Conservation (phyloP, 2,888 invertebrate species). For the Ormia ochracea region DNA sequence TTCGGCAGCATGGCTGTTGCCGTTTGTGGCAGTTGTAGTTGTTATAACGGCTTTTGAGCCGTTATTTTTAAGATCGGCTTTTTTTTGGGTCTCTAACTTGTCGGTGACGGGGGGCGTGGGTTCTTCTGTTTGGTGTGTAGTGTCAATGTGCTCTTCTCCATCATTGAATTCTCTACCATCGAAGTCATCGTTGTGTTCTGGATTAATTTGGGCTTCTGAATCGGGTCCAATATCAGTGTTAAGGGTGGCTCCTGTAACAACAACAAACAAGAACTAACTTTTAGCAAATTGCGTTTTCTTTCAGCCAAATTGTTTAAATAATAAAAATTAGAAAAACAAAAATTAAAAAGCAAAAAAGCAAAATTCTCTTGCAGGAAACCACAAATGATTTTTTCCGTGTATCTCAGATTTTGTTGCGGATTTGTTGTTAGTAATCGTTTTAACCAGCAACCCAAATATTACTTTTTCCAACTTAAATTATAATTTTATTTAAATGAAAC, state of each 20-base stretch:
- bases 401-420: not conserved
- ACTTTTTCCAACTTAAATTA: constrained; percentile 27
- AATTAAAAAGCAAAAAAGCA: constrained; percentile 31
- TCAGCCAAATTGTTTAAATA: constrained; percentile 22
- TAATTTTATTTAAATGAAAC: not conserved
- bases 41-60: constrained; percentile 66
- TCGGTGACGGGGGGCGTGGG: constrained; percentile 76
- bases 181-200: constrained; percentile 79
- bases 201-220: constrained; percentile 81
- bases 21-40: constrained; percentile 62
- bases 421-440: constrained; percentile 47
- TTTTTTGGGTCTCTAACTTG: constrained; percentile 75
- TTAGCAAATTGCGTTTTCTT: constrained; percentile 69
- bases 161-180: constrained; percentile 76
- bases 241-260: constrained; percentile 81
- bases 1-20: constrained; percentile 69
- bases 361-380: not conserved
- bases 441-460: constrained; percentile 47
- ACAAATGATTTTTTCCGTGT: not conserved
- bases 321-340: constrained; percentile 32
- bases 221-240: constrained; percentile 81
- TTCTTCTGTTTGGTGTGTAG: constrained; percentile 75
- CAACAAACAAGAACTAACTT: constrained; percentile 80
- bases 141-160: constrained; percentile 75
- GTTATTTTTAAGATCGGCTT: constrained; percentile 73